These are phyloP conservation scores for Drosophila fulvimacula DNA, from an alignment of 2,888 invertebrate genomes.

Conservation along the genomic window DNA sequence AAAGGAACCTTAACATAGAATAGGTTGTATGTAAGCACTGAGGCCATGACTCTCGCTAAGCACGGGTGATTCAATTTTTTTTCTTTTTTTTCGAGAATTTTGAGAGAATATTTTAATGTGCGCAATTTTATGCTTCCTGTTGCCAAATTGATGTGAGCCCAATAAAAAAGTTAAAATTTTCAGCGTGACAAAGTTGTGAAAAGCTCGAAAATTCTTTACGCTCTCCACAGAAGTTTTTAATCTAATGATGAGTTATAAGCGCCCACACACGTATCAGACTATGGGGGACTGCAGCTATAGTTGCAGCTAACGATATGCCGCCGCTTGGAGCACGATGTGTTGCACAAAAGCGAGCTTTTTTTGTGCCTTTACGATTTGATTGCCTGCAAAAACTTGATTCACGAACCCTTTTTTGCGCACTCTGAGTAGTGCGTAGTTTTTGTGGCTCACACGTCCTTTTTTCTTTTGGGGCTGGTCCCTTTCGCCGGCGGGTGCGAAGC, in stretches of 20 bases:
- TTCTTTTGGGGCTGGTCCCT: slow-evolving; percentile 41
- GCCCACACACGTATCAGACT: slow-evolving; percentile 5
- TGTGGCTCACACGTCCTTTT: slow-evolving; percentile 41
- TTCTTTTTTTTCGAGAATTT: no score
- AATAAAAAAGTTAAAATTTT: slow-evolving; percentile 30
- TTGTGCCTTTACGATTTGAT: slow-evolving; percentile 9
- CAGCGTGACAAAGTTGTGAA: slow-evolving; percentile 37
- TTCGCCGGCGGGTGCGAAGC: slow-evolving; percentile 16
- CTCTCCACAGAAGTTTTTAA: slow-evolving; percentile 60
- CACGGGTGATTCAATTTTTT: slow-evolving; percentile 13
- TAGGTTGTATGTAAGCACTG: not conserved
- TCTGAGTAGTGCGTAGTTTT: slow-evolving; percentile 34
- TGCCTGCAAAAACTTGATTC: slow-evolving; percentile 60
- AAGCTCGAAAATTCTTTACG: slow-evolving; percentile 35
- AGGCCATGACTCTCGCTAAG: not conserved
- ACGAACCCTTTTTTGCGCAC: slow-evolving; percentile 48
- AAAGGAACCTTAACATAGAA: slow-evolving; percentile 25
- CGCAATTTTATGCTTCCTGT: slow-evolving; percentile 12
- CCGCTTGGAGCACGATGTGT: slow-evolving; percentile 12
- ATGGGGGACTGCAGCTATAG: slow-evolving; percentile 2
- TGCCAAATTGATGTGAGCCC: slow-evolving; percentile 16
- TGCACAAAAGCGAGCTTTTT: not conserved
- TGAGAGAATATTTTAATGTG: slow-evolving; percentile 8
- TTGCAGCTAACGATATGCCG: slow-evolving; percentile 36
- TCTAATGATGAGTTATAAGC: slow-evolving; percentile 69